Conservation (phyloP, 2,888 invertebrate species). For the Aphidoletes aphidimyza region DNA sequence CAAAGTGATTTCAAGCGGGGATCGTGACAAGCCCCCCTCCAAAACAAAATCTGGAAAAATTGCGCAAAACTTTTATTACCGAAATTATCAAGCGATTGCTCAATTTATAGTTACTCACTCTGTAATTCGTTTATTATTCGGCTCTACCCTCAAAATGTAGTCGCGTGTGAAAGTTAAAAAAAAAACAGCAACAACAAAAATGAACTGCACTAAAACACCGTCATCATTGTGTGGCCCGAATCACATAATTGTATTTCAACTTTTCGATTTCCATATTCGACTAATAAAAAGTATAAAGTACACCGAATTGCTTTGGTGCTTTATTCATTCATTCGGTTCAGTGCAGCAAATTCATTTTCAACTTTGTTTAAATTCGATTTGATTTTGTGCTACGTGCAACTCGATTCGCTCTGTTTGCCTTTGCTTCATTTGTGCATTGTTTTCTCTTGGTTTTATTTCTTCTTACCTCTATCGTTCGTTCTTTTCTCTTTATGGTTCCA, state of each 20-base stretch:
- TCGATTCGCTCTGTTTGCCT: background rate
- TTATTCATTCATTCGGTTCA: background rate
- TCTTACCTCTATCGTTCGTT: background rate
- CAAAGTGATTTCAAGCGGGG: too few species aligned
- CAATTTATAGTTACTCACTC: constrained; percentile 17
- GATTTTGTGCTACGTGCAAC: background rate
- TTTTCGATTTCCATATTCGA: constrained; percentile 15
- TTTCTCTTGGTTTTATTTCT: background rate
- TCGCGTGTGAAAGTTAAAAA: constrained; percentile 22
- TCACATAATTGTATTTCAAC: constrained; percentile 22
- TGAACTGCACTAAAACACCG: constrained; percentile 17
- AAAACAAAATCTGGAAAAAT: background rate
- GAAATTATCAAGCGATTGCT: constrained; percentile 43
- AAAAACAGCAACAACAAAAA: background rate
- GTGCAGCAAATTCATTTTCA: constrained; percentile 14
- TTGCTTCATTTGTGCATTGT: constrained; percentile 20
- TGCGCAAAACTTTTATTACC: background rate
- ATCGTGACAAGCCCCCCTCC: background rate
- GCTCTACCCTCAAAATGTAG: background rate
- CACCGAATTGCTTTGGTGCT: background rate
- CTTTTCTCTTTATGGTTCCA: constrained; percentile 10
- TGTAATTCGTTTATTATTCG: background rate
- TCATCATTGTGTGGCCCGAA: background rate
- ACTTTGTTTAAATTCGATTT: constrained; percentile 23
- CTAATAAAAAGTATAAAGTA: constrained; percentile 15